Evolutionary conservation across 2,797 vertebrate genomes (phyloP), one percentile per base, ranked within the genome.

Genomic region (Anguilla marmorata): DNA sequence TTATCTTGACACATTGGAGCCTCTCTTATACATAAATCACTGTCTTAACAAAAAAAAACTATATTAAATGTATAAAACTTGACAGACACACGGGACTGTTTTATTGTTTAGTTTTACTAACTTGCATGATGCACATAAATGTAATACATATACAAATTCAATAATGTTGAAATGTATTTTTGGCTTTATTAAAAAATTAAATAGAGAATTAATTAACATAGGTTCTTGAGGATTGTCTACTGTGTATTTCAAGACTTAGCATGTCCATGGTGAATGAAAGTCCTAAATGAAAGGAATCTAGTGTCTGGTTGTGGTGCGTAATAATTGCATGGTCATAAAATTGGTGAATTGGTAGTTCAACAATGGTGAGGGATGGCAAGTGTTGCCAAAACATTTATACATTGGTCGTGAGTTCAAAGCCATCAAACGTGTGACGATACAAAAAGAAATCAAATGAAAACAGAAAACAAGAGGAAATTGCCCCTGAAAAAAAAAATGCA

Each of bases 401-500:
- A 82, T 11, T 50, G 45, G 21, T 7, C 24, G 79, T 11, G 21
- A 19, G 50, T 82, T 82, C 79, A 82, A n/a, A 48, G 79, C 24
- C 45, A 50, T 11, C 24, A 14, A 50, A 82, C 45, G 1, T 27
- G 41, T n/a, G 41, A 1, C 24, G 45, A 45, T 48, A 50, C 9
- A 14, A 82, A 54, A 74, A 50, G 33, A 86, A 86, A 33, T 50
- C 24, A 21, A 48, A 48, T 30, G 54, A 69, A 33, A 16, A 83
- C 12, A 52, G 72, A 84, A 86, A 89, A 86, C 80, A 86, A 86
- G 56, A 86, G 85, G 85, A 88, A 86, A 69, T 66, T 45, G 85
- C 86, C 12, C 80, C 33, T 82, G 63, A 76, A 50, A 54, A 54
- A n/a, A 87, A 82, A 87, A 82, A 27, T 11, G 79, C 19, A 37